Percentiles rank a stretch among this genome's conserved stretches.
Conservation (phyloP, 1,140 invertebrate genomes). For the Meteorus sp. region DNA sequence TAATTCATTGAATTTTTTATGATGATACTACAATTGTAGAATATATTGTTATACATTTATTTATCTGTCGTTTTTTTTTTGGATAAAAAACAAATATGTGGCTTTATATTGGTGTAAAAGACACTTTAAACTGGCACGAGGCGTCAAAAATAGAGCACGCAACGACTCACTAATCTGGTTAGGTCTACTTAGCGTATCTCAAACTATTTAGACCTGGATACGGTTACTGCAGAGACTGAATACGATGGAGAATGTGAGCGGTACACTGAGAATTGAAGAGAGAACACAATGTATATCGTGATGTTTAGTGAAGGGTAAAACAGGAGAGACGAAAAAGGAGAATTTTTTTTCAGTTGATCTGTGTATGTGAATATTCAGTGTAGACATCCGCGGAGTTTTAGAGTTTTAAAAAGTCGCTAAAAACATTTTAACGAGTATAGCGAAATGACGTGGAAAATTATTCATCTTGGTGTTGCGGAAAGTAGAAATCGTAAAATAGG, state of each 20-base stretch:
- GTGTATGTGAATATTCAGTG: no score
- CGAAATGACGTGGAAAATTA: constrained; percentile 11
- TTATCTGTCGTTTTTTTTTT: not conserved
- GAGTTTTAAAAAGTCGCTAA: constrained; percentile 50
- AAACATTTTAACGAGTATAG: constrained; percentile 46
- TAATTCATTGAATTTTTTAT: no score
- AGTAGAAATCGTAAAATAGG: no score
- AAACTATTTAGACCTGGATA: constrained; percentile 59
- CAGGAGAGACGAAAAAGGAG: constrained; percentile 20
- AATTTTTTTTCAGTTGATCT: not conserved
- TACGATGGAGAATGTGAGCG: constrained; percentile 6
- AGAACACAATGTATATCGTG: no score
- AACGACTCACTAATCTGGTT: constrained; percentile 60
- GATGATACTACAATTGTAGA: no score
- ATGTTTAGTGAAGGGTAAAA: constrained; percentile 11
- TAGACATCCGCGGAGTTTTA: not conserved
- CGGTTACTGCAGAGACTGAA: constrained; percentile 35
- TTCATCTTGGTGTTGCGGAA: no score
- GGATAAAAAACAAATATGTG: not conserved
- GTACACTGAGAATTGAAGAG: not conserved
- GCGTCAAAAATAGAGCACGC: constrained; percentile 58
- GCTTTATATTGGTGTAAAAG: constrained; percentile 9
- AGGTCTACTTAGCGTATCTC: constrained; percentile 58
- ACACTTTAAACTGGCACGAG: constrained; percentile 26
- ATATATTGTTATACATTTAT: no score